A percentile compares a stretch with the other conserved stretches of the same genome.
phyloP scores from a whole-genome alignment of 2,797 vertebrate genomes.

The Mormyrops boulengeri region DNA sequence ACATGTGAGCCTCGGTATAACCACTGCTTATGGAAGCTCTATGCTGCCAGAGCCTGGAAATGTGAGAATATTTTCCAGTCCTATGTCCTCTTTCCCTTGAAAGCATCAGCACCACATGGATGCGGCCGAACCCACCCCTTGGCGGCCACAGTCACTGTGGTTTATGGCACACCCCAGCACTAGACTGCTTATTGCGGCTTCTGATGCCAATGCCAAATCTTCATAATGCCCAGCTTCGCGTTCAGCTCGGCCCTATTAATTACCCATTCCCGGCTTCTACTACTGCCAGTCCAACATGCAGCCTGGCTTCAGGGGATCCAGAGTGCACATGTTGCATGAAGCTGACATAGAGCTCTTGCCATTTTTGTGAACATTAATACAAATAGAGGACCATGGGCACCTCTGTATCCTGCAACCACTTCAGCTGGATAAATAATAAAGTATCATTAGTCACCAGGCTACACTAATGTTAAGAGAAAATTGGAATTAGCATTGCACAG shows the following conservation, averaged over 20 bases:
- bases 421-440: not conserved
- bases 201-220: slow-evolving; percentile 29
- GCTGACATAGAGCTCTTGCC: not conserved
- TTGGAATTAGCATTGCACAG: not conserved
- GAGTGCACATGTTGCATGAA: slow-evolving; percentile 18
- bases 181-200: slow-evolving; percentile 22
- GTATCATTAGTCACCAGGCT: not conserved
- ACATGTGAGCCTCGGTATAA: not conserved
- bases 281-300: slow-evolving; percentile 21
- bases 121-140: slow-evolving; percentile 20
- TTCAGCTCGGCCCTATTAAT: slow-evolving; percentile 35
- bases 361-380: not conserved
- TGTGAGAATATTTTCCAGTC: slow-evolving; percentile 18
- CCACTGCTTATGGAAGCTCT: not conserved
- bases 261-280: slow-evolving; percentile 27
- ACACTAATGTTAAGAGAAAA: not conserved
- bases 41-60: not conserved
- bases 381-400: not conserved
- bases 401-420: not conserved
- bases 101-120: slow-evolving; percentile 37
- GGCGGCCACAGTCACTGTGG: slow-evolving; percentile 15
- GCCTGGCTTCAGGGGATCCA: not conserved
- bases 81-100: not conserved
- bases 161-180: slow-evolving; percentile 20
- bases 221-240: slow-evolving; percentile 23